Percentiles rank a stretch among this genome's conserved stretches.
phyloP scores from a whole-genome alignment of 1,140 invertebrate species.

The Diorhabda elongata region DNA sequence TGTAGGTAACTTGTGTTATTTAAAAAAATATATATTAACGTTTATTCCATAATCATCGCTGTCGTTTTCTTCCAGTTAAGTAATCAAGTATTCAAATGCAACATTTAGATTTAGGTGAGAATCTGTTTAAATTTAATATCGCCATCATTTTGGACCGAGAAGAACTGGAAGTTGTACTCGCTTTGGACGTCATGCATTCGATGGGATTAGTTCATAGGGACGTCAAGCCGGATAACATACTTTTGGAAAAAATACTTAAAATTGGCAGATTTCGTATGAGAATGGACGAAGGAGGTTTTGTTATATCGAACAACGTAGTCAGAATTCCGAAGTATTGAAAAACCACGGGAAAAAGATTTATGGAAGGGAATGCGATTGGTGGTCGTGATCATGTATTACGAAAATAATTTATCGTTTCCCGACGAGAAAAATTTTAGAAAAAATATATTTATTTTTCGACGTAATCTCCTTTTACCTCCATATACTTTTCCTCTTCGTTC shows the following conservation, averaged over 20 bases:
- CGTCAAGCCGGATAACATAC: slow-evolving; percentile 99
- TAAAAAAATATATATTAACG: neutral
- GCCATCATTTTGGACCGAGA: no score
- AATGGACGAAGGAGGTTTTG: slow-evolving; percentile 93
- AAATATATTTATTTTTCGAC: no score
- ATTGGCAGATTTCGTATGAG: slow-evolving; percentile 98
- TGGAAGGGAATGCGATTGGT: slow-evolving; percentile 98
- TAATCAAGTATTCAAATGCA: no score
- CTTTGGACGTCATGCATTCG: slow-evolving; percentile 95
- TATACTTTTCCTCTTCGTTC: no score
- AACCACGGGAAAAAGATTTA: slow-evolving; percentile 86
- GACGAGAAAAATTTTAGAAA: slow-evolving; percentile 56
- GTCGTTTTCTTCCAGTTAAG: no score
- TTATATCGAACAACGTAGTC: slow-evolving; percentile 94
- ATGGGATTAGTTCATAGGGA: slow-evolving; percentile 99
- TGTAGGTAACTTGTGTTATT: neutral
- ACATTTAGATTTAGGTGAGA: no score
- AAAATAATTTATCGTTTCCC: slow-evolving; percentile 92
- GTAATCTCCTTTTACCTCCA: no score
- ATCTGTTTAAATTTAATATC: no score
- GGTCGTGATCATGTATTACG: slow-evolving; percentile 99
- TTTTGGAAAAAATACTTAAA: slow-evolving; percentile 90
- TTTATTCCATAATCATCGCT: neutral
- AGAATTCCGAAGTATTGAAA: slow-evolving; percentile 96
- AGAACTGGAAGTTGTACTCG: slow-evolving; percentile 88